Conservation (phyloP, 2,888 invertebrate genomes). For the Drosophila prostipennis region DNA sequence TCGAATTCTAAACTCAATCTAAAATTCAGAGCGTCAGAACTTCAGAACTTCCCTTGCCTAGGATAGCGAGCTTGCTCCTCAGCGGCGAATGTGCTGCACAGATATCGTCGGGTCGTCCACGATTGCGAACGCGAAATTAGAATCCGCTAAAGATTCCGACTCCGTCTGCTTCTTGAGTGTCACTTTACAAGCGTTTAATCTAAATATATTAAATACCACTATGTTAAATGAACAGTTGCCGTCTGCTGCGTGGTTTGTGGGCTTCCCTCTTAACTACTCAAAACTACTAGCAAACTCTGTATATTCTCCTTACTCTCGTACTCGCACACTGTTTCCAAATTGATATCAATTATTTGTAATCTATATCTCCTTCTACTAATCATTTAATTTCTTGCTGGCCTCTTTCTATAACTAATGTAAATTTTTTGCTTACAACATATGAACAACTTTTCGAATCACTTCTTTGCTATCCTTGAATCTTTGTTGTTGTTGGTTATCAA, state of each 20-base stretch:
- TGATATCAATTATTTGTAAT: constrained; percentile 44
- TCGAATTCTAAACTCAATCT: constrained; percentile 21
- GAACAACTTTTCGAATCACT: constrained; percentile 42
- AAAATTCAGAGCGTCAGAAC: constrained; percentile 18
- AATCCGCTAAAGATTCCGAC: constrained; percentile 22
- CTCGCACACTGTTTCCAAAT: constrained; percentile 49
- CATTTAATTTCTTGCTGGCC: constrained; percentile 60
- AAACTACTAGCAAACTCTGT: constrained; percentile 54
- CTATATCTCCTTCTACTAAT: constrained; percentile 40
- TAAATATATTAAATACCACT: constrained; percentile 83
- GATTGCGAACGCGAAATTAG: constrained; percentile 6
- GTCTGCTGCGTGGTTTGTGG: constrained; percentile 70
- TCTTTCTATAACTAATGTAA: constrained; percentile 49
- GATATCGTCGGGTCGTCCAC: constrained; percentile 13
- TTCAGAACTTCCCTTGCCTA: constrained; percentile 39
- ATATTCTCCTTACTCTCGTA: constrained; percentile 50
- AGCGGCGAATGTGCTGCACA: constrained; percentile 7
- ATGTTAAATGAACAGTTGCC: constrained; percentile 80
- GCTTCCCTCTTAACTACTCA: constrained; percentile 46
- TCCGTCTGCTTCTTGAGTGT: constrained; percentile 28
- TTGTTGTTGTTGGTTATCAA: constrained; percentile 35
- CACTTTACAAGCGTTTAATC: constrained; percentile 36
- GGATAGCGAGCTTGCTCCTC: constrained; percentile 38
- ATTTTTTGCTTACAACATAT: constrained; percentile 58
- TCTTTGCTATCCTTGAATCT: constrained; percentile 33